These are phyloP conservation scores for Troides helena DNA, from an alignment of 2,888 invertebrate genomes.

Conservation along the genomic window DNA sequence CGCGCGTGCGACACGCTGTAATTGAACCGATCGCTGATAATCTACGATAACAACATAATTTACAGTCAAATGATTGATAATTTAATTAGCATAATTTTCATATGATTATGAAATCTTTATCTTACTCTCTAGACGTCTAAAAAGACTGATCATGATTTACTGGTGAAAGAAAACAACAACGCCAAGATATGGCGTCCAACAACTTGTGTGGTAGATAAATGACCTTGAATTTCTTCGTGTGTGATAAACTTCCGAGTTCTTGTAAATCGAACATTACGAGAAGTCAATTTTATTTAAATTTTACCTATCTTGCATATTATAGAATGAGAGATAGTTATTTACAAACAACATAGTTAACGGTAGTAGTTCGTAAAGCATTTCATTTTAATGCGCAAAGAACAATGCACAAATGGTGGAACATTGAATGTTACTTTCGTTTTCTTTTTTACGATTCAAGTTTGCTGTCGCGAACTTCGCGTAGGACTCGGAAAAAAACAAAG, in stretches of 20 bases:
- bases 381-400: conserved; percentile 13
- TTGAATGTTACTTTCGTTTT: conserved; percentile 64
- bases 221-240: too few relatives aligned
- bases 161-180: too few relatives aligned
- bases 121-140: neutral
- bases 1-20: conserved; percentile 40
- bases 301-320: neutral
- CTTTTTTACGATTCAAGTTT: conserved; percentile 45
- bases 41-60: conserved; percentile 24
- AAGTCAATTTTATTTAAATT: too few relatives aligned
- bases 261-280: too few relatives aligned
- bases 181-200: too few relatives aligned
- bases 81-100: conserved; percentile 12
- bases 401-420: conserved; percentile 39
- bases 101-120: neutral
- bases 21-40: conserved; percentile 25
- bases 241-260: too few relatives aligned
- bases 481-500: conserved; percentile 54
- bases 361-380: conserved; percentile 7
- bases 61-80: conserved; percentile 8
- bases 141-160: neutral
- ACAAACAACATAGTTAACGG: neutral
- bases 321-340: neutral
- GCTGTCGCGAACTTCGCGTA: conserved; percentile 48
- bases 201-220: too few relatives aligned